Conservation (phyloP, 1,140 invertebrate genomes). For the Liolophura sinensis region DNA sequence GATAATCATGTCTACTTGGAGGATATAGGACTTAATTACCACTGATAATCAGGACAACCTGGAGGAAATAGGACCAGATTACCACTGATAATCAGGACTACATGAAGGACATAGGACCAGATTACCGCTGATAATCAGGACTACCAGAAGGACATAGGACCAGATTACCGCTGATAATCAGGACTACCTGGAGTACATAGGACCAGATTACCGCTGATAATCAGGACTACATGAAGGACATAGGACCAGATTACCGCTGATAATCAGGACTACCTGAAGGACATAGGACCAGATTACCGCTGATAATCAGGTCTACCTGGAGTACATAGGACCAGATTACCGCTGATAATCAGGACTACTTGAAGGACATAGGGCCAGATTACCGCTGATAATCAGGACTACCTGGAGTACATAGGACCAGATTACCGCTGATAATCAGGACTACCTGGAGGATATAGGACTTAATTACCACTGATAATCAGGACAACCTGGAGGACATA, state of each 20-base stretch:
- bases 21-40: constrained; percentile 45
- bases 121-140: constrained; percentile 61
- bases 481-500: constrained; percentile 51
- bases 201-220: constrained; percentile 59
- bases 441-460: constrained; percentile 45
- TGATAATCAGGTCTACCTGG: constrained; percentile 59
- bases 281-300: constrained; percentile 53
- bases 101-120: constrained; percentile 41
- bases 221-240: constrained; percentile 54
- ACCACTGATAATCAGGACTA: constrained; percentile 60
- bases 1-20: constrained; percentile 58
- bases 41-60: constrained; percentile 61
- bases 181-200: constrained; percentile 45
- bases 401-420: constrained; percentile 44
- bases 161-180: constrained; percentile 61
- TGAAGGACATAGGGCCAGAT: constrained; percentile 42
- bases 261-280: constrained; percentile 58
- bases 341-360: constrained; percentile 60
- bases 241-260: constrained; percentile 57
- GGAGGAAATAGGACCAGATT: constrained; percentile 43
- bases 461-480: constrained; percentile 59
- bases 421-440: constrained; percentile 61
- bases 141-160: constrained; percentile 39
- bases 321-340: constrained; percentile 47
- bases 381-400: constrained; percentile 61